Percentiles rank a stretch among this genome's conserved stretches.
Conservation (phyloP, 35 echinoderm and acorn worm species). For the Amphiura filiformis region DNA sequence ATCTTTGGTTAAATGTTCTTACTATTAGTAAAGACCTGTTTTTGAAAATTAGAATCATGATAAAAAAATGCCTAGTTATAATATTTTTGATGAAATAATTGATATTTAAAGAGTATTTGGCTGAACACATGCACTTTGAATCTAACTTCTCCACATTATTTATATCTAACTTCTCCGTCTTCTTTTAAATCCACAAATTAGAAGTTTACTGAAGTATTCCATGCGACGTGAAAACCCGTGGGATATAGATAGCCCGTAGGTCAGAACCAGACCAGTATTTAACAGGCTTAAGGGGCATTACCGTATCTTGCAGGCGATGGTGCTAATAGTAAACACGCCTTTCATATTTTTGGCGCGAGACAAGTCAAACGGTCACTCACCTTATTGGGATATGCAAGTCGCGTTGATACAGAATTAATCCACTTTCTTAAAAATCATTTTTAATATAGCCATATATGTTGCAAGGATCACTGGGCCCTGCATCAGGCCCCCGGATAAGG, state of each 20-base stretch:
- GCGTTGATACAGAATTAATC: too few relatives aligned
- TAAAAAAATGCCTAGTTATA: neutral
- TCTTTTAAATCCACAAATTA: neutral
- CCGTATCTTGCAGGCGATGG: neutral
- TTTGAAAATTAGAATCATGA: too few relatives aligned
- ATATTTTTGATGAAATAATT: neutral
- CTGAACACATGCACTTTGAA: neutral
- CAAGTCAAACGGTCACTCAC: neutral
- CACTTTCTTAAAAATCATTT: too few relatives aligned
- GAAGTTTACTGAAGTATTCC: neutral
- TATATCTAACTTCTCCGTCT: neutral
- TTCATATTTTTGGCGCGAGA: neutral
- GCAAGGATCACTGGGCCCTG: too few relatives aligned
- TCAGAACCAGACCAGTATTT: neutral
- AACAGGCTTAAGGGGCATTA: slow-evolving; percentile 9
- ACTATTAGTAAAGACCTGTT: too few relatives aligned
- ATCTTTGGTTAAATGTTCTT: neutral
- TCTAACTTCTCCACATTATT: neutral
- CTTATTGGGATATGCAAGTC: too few relatives aligned
- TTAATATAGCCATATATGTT: too few relatives aligned
- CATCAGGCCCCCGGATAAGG: too few relatives aligned
- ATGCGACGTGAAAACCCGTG: neutral
- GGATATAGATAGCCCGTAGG: slow-evolving; percentile 5
- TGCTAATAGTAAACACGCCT: slow-evolving; percentile 1
- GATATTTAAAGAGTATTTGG: neutral